Percentiles rank a stretch among this genome's conserved stretches.
Evolutionary conservation across 1,140 invertebrate genomes (phyloP).

Genomic region (Heliconius melpomene): DNA sequence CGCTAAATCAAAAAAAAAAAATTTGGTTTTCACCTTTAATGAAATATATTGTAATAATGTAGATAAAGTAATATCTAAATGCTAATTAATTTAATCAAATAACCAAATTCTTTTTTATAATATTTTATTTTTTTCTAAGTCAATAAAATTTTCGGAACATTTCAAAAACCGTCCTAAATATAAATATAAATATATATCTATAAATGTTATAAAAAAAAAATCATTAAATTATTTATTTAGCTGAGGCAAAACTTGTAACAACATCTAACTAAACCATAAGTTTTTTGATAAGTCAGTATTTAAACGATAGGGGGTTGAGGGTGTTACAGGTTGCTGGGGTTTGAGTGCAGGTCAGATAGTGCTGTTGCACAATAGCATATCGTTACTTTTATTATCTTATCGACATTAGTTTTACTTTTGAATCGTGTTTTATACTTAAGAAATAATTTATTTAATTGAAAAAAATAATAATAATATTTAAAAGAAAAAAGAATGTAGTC

Average conservation of each 20-base stretch:
- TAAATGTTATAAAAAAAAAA: not conserved
- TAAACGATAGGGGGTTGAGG: conserved; percentile 72
- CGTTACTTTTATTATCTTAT: not conserved
- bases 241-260: conserved; percentile 65
- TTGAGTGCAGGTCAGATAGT: conserved; percentile 58
- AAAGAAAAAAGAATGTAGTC: not conserved
- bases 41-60: too few species aligned
- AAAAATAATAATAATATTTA: not conserved
- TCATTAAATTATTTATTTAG: conserved; percentile 42
- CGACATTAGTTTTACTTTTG: not conserved
- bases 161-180: not conserved
- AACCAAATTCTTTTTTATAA: too few species aligned
- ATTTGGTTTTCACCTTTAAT: too few species aligned
- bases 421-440: not conserved
- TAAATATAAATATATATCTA: too few species aligned
- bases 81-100: too few species aligned
- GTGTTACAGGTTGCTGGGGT: conserved; percentile 71
- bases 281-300: conserved; percentile 80
- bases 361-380: conserved; percentile 37
- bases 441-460: not conserved
- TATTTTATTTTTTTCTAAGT: too few species aligned
- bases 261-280: conserved; percentile 76
- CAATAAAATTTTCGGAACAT: too few species aligned
- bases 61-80: too few species aligned
- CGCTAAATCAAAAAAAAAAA: too few species aligned